These are phyloP conservation scores for Pasiphila rectangulata DNA, from an alignment of 2,888 invertebrate species.

Conservation along the genomic window DNA sequence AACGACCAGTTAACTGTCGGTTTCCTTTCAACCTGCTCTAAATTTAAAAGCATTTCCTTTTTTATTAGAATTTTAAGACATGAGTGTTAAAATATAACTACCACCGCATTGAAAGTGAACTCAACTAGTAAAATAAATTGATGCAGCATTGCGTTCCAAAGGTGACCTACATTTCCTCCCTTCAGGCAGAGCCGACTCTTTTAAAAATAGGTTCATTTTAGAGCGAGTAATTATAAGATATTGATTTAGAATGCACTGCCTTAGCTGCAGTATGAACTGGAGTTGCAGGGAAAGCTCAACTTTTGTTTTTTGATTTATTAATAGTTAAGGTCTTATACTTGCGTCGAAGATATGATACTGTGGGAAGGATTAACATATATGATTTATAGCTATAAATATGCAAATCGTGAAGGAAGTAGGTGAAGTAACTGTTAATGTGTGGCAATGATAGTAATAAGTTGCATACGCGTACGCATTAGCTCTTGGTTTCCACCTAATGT, in stretches of 20 bases:
- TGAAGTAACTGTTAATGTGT: conserved; percentile 17
- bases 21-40: too few species aligned
- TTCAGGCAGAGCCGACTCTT: conserved; percentile 4
- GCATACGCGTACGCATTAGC: conserved; percentile 17
- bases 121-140: conserved; percentile 32
- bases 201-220: conserved; percentile 47
- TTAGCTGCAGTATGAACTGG: too few species aligned
- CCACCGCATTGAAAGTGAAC: conserved; percentile 30
- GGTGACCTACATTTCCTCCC: conserved; percentile 46
- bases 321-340: too few species aligned
- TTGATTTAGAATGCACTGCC: conserved; percentile 17
- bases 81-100: conserved; percentile 27
- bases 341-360: too few species aligned
- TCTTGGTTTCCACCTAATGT: too few species aligned
- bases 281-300: too few species aligned
- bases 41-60: too few species aligned
- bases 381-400: conserved; percentile 26
- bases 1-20: too few species aligned
- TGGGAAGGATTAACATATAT: too few species aligned
- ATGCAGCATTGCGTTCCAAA: conserved; percentile 35
- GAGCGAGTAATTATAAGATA: conserved; percentile 20
- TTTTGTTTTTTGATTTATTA: too few species aligned
- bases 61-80: conserved; percentile 1
- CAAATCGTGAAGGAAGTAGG: conserved; percentile 17
- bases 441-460: conserved; percentile 22